These are phyloP conservation scores for Troides oblongomaculatus DNA, from an alignment of 2,888 invertebrate species.

Conservation along the genomic window DNA sequence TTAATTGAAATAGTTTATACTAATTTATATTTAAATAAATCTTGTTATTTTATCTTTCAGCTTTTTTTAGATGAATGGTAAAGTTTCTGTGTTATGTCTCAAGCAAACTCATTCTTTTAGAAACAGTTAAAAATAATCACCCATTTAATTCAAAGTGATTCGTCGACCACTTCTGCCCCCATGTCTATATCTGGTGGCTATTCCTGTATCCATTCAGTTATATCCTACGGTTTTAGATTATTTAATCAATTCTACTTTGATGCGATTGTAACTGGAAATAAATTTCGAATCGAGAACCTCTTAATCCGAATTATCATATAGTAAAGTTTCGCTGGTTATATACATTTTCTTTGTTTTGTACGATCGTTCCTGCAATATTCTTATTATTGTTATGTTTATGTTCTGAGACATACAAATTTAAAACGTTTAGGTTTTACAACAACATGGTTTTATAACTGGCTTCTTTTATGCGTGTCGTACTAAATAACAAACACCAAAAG, in stretches of 20 bases:
- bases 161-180: conserved; percentile 19
- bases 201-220: conserved; percentile 7
- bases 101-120: conserved; percentile 16
- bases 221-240: background rate
- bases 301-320: background rate
- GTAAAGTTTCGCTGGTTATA: background rate
- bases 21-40: conserved; percentile 6
- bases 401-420: background rate
- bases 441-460: background rate
- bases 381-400: background rate
- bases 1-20: background rate
- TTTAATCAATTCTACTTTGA: background rate
- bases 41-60: conserved; percentile 8
- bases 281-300: background rate
- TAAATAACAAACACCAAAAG: background rate
- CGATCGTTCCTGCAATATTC: background rate
- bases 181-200: conserved; percentile 22
- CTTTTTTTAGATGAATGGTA: conserved; percentile 10
- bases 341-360: background rate
- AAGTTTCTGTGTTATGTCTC: conserved; percentile 16
- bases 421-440: background rate
- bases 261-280: background rate
- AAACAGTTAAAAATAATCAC: conserved; percentile 39
- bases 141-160: conserved; percentile 28
- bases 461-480: background rate